A percentile compares a stretch with the other conserved stretches of the same genome.
Evolutionary conservation across 2,113 vertebrate species (phyloP).

Genomic region (Osmerus mordax): DNA sequence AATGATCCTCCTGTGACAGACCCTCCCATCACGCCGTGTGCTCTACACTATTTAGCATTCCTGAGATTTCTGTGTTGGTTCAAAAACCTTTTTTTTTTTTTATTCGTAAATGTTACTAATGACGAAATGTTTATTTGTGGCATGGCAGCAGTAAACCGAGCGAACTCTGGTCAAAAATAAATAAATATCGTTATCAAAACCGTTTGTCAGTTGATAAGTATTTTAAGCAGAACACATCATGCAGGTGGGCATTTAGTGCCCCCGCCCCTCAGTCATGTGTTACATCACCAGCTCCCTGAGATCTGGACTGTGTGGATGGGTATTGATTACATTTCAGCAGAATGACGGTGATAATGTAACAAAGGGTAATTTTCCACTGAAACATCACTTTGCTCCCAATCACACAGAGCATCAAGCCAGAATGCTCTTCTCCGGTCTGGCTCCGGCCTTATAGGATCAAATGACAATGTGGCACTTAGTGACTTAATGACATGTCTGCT

Average conservation of each 20-base stretch:
- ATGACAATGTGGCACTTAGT: conserved; percentile 56
- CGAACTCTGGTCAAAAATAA: too few relatives aligned
- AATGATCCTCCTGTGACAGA: too few relatives aligned
- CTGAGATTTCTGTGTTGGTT: too few relatives aligned
- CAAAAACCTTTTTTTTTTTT: too few relatives aligned
- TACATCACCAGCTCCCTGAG: conserved; percentile 24
- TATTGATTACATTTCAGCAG: conserved; percentile 60
- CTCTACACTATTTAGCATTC: too few relatives aligned
- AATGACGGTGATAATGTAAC: conserved; percentile 65
- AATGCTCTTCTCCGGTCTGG: conserved; percentile 50
- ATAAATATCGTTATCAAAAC: too few relatives aligned
- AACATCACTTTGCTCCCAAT: conserved; percentile 61
- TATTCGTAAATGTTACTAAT: too few relatives aligned
- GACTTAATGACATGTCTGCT: conserved; percentile 33
- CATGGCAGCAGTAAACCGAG: too few relatives aligned
- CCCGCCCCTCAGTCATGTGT: conserved; percentile 21
- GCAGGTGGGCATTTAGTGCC: neutral
- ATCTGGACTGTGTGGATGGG: conserved; percentile 27
- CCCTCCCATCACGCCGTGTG: too few relatives aligned
- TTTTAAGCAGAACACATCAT: neutral
- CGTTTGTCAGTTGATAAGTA: neutral
- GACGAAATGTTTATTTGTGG: too few relatives aligned
- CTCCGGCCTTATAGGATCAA: conserved; percentile 49
- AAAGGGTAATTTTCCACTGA: conserved; percentile 65
- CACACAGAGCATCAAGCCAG: conserved; percentile 51